Evolutionary conservation across 2,113 vertebrate genomes (phyloP).

Genomic region (Leptobrachium leishanense): DNA sequence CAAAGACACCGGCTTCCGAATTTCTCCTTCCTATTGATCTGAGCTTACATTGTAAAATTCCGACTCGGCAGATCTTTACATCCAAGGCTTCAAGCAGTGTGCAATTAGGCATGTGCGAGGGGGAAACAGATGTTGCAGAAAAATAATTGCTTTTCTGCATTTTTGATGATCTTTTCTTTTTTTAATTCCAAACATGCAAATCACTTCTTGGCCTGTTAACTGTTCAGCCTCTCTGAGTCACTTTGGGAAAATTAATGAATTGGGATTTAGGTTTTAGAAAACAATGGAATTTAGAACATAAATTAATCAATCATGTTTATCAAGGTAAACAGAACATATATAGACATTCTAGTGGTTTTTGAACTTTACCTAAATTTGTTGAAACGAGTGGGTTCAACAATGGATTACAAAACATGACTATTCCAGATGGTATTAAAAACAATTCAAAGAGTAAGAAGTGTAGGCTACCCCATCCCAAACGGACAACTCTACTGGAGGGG

Average conservation of each 20-base stretch:
- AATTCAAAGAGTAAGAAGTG: no score
- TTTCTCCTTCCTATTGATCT: conserved; percentile 37
- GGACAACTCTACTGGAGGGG: no score
- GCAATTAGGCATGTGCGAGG: conserved; percentile 37
- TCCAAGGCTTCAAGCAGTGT: conserved; percentile 30
- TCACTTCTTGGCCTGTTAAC: conserved; percentile 8
- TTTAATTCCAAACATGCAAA: conserved; percentile 42
- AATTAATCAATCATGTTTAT: no score
- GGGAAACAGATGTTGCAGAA: conserved; percentile 43
- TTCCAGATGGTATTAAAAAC: no score
- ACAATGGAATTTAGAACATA: no score
- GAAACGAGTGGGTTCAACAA: no score
- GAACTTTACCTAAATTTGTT: no score
- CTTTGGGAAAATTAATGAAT: not conserved
- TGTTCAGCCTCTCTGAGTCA: not conserved
- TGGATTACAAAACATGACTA: no score
- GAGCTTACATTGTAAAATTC: conserved; percentile 23
- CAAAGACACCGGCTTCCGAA: conserved; percentile 26
- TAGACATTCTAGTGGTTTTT: no score
- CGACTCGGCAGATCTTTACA: conserved; percentile 29
- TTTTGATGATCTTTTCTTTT: conserved; percentile 40
- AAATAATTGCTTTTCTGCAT: conserved; percentile 45
- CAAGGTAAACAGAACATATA: no score
- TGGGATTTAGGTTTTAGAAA: no score
- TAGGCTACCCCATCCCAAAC: no score